A percentile compares a stretch with the other conserved stretches of the same genome.
Conservation (phyloP, 2,113 vertebrate genomes). For the Calonectris borealis region DNA sequence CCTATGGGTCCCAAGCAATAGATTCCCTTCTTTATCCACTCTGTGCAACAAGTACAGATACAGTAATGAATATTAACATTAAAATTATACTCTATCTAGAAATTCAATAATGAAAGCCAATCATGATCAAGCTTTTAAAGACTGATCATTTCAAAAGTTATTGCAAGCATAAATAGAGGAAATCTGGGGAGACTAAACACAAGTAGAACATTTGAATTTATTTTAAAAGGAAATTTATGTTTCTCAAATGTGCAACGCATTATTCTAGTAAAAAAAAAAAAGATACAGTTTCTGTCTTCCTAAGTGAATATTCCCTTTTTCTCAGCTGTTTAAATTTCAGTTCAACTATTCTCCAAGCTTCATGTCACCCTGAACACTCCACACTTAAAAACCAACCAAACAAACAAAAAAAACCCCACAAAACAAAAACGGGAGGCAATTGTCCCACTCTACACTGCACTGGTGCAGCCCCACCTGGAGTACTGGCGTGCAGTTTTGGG, state of each 20-base stretch:
- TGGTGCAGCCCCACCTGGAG: fast-evolving
- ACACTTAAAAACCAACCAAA: background rate
- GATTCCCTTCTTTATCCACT: background rate
- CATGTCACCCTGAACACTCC: background rate
- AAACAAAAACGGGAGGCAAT: fast-evolving
- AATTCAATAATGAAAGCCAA: background rate
- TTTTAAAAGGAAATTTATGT: background rate
- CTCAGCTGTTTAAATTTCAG: background rate
- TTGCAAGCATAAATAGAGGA: background rate
- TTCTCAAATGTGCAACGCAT: background rate
- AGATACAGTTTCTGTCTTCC: background rate
- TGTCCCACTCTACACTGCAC: background rate
- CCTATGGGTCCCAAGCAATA: background rate
- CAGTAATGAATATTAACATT: background rate
- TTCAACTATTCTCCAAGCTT: background rate
- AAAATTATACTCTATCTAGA: background rate
- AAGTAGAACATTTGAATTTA: background rate
- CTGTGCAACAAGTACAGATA: background rate
- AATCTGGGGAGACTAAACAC: background rate
- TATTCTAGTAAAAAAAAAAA: background rate
- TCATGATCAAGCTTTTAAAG: background rate
- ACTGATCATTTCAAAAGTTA: background rate
- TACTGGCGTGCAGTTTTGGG: background rate
- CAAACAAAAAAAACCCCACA: too few relatives aligned
- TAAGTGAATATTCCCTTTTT: background rate